Conservation (phyloP, 2,888 invertebrate genomes). For the Ophraella communa region DNA sequence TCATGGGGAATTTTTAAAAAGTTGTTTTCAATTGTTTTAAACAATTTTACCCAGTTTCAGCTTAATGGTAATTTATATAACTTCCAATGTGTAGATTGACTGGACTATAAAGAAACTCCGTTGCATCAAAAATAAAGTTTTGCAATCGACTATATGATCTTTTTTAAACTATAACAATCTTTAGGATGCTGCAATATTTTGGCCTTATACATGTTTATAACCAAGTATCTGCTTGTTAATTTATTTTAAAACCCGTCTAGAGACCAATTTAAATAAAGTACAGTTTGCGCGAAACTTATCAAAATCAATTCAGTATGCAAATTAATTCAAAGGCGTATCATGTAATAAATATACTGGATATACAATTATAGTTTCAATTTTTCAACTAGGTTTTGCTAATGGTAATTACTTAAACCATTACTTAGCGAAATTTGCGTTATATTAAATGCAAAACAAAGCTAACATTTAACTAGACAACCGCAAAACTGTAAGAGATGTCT, state of each 20-base stretch:
- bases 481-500: too few relatives aligned
- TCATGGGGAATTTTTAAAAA: too few relatives aligned
- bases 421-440: background rate
- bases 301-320: background rate
- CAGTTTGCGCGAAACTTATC: background rate
- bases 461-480: too few relatives aligned
- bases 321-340: background rate
- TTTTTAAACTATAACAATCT: background rate
- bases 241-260: background rate
- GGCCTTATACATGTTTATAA: background rate
- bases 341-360: background rate
- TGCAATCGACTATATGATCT: background rate
- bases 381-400: background rate
- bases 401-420: background rate
- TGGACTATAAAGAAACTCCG: background rate
- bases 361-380: background rate
- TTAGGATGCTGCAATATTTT: background rate
- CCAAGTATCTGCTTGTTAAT: background rate
- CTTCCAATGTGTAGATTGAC: background rate
- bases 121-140: background rate
- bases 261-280: background rate
- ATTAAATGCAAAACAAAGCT: background rate
- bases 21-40: too few relatives aligned
- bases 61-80: too few relatives aligned
- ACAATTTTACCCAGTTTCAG: too few relatives aligned